Base-by-base conservation (phyloP, 2,888 invertebrate genomes). In the Embidobia sp. region DNA sequence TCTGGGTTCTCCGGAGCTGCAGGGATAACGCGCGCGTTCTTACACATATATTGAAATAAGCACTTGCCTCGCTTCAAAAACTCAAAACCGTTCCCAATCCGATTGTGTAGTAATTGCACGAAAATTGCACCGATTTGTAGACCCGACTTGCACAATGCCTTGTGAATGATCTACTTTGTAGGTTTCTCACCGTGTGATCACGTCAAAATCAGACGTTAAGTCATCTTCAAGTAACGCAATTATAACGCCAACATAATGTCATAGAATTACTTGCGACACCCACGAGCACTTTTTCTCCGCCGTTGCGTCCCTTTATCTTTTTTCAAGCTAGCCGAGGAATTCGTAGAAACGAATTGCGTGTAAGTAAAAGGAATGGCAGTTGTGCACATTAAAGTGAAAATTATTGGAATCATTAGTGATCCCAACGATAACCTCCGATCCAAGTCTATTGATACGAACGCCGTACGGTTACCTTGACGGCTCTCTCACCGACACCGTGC, bases 321-420 rank as follows among this genome's bases (percentile, higher is more conserved):
- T 7, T 10, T 26, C 16, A 33, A 26, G 37, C 8, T 15, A 10
- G 8, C 2, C 7, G 7, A 31, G 35, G 13, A 46, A 49, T 64
- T 55, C 40, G 37, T 10, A 55, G 49, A 72, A 64, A 57, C 37
- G 57, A 70, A 64, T 69, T 55, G 57, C 51, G 29, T 33, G 49
- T 49, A 18, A 46, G 63, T 53, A 61, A 72, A 63, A 53, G 67
- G 73, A 63, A 77, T 61, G 59, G 51, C 35, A 40, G 29, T 63
- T 46, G 18, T 63, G 18, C 13, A 27, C 69, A 64, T 49, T 63
- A 59, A 63, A 80, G 81, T 80, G 81, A 83, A 83, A 80, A 84
- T 84, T 82, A 81, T 83, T 79, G 64, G 80, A 84, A 79, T 82
- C 79, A 81, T 85, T 79, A 81, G 79, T 81, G 84, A 84, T 85